phyloP scores from a whole-genome alignment of 2,888 invertebrate species.

The Hypolimnas misippus region DNA sequence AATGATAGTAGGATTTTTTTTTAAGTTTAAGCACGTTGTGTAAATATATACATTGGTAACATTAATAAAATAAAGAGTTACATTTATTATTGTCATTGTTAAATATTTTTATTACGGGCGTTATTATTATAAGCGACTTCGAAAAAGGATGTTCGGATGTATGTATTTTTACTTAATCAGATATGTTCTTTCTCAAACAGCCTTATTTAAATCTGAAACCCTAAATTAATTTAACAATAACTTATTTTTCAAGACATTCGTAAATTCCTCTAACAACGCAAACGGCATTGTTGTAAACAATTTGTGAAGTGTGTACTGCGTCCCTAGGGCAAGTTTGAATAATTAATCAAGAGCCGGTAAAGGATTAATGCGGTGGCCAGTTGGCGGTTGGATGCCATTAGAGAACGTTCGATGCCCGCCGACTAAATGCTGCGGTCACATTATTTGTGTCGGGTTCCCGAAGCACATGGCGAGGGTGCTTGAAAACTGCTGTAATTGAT shows the following conservation, averaged over 20 bases:
- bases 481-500: slow-evolving; percentile 52
- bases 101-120: too few relatives aligned
- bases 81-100: too few relatives aligned
- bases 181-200: too few relatives aligned
- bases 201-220: too few relatives aligned
- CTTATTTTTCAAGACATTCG: slow-evolving; percentile 15
- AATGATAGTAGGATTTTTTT: too few relatives aligned
- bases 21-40: too few relatives aligned
- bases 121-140: too few relatives aligned
- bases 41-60: too few relatives aligned
- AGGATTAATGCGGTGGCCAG: slow-evolving; percentile 83
- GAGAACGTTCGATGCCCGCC: slow-evolving; percentile 75
- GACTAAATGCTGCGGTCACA: slow-evolving; percentile 76
- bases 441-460: slow-evolving; percentile 63
- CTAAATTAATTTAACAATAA: too few relatives aligned
- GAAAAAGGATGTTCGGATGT: too few relatives aligned
- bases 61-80: too few relatives aligned
- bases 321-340: slow-evolving; percentile 76
- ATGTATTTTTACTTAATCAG: too few relatives aligned
- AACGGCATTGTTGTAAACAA: slow-evolving; percentile 63
- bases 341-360: slow-evolving; percentile 82
- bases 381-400: slow-evolving; percentile 81
- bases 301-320: slow-evolving; percentile 63
- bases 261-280: slow-evolving; percentile 35
- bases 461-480: slow-evolving; percentile 50